These are phyloP conservation scores for Trichechus manatus DNA, from an alignment of 2,113 vertebrate genomes.

Conservation along the genomic window DNA sequence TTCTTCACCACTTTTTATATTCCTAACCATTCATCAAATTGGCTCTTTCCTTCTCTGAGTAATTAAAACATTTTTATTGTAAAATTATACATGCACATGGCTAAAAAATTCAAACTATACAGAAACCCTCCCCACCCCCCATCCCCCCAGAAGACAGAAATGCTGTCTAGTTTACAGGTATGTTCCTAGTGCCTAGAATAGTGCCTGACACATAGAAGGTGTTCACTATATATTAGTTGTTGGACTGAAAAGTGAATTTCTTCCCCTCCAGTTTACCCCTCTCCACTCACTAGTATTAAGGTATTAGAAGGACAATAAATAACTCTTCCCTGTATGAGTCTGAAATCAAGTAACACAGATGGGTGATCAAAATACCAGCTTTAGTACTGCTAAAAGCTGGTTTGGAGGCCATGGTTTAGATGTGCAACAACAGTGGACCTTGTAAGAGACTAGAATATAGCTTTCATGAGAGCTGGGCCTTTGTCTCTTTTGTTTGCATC, in stretches of 20 bases:
- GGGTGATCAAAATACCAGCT: background rate
- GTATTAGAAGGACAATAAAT: background rate
- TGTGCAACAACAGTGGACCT: background rate
- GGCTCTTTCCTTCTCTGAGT: background rate
- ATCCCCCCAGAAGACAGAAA: background rate
- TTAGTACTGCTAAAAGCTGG: accelerated
- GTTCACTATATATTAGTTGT: too few species aligned
- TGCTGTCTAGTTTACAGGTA: background rate
- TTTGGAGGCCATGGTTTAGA: background rate
- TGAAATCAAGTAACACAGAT: background rate
- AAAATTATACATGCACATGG: background rate
- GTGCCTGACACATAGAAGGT: too few species aligned
- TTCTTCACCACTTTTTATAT: background rate
- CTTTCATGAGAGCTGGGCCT: background rate
- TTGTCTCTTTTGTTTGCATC: background rate
- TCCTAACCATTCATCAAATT: background rate
- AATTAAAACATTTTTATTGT: background rate
- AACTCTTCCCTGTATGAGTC: background rate
- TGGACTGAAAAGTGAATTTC: background rate
- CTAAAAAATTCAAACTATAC: background rate
- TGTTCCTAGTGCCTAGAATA: background rate
- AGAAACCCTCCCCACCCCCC: background rate
- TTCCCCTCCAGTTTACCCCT: background rate
- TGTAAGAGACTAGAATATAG: background rate
- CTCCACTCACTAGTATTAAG: background rate